phyloP scores from a whole-genome alignment of 2,888 invertebrate species.

The Baccha elongata region DNA sequence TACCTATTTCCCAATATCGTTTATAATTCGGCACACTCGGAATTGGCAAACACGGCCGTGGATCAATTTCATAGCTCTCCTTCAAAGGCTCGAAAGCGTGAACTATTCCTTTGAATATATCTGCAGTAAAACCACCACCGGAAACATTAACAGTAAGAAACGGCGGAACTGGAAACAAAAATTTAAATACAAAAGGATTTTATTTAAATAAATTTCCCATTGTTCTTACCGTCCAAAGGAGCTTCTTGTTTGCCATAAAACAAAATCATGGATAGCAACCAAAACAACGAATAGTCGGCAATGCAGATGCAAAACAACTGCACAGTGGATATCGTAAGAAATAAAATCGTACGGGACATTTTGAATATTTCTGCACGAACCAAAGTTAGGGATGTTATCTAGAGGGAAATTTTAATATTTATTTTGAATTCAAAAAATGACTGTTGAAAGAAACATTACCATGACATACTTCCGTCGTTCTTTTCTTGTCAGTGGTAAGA shows the following conservation, averaged over 20 bases:
- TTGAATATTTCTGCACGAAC: conserved; percentile 77
- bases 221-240: conserved; percentile 81
- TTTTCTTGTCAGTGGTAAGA: conserved; percentile 86
- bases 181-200: not conserved
- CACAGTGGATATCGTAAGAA: conserved; percentile 86
- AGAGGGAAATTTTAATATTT: not conserved
- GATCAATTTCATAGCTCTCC: conserved; percentile 84
- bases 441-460: conserved; percentile 79
- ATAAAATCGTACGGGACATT: conserved; percentile 81
- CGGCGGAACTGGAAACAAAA: conserved; percentile 81
- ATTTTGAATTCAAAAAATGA: not conserved
- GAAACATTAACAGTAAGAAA: conserved; percentile 85
- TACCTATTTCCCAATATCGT: conserved; percentile 86
- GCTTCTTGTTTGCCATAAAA: conserved; percentile 83
- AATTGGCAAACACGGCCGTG: conserved; percentile 88
- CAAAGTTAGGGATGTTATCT: conserved; percentile 79
- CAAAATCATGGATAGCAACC: conserved; percentile 86
- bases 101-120: conserved; percentile 86
- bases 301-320: conserved; percentile 89
- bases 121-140: conserved; percentile 87
- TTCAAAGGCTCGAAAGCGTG: conserved; percentile 85
- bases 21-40: conserved; percentile 87
- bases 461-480: conserved; percentile 86
- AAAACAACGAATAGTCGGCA: conserved; percentile 90
- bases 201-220: conserved; percentile 4